phyloP scores from a whole-genome alignment of 2,113 vertebrate species.

The Pleuronectes platessa region DNA sequence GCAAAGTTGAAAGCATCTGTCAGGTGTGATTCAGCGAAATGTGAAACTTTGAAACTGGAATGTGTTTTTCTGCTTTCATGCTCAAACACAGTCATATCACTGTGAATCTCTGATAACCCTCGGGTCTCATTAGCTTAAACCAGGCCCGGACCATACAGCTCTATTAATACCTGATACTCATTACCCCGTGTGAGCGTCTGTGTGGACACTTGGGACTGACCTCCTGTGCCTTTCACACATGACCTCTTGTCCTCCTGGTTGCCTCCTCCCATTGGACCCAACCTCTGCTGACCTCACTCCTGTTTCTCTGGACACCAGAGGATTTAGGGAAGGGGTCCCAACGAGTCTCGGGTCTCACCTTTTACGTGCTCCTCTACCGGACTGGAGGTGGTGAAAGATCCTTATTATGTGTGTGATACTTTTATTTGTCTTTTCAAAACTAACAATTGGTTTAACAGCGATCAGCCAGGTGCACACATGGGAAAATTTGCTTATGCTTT shows the following conservation, averaged over 20 bases:
- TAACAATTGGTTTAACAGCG: too few relatives aligned
- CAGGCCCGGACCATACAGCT: constrained; percentile 45
- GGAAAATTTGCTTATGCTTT: too few relatives aligned
- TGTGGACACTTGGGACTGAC: constrained; percentile 45
- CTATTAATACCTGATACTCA: constrained; percentile 63
- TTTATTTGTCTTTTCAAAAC: not conserved
- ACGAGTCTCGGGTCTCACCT: constrained; percentile 17
- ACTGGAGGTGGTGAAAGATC: not conserved
- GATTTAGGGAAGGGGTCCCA: constrained; percentile 27
- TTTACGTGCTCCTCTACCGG: not conserved
- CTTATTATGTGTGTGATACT: not conserved
- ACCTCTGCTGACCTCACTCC: constrained; percentile 66
- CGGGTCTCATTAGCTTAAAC: constrained; percentile 68
- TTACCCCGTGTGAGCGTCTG: constrained; percentile 33
- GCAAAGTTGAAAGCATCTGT: not conserved
- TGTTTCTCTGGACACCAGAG: constrained; percentile 63
- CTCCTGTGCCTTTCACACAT: constrained; percentile 43
- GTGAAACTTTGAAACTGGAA: constrained; percentile 39
- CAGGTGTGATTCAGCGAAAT: constrained; percentile 24
- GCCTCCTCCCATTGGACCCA: constrained; percentile 26
- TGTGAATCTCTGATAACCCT: constrained; percentile 72
- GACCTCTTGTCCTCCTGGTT: constrained; percentile 62
- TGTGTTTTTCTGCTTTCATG: constrained; percentile 16
- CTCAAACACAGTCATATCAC: constrained; percentile 29
- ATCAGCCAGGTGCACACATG: too few relatives aligned